These are phyloP conservation scores for Ceratina calcarata DNA, from an alignment of 1,140 invertebrate genomes.

Conservation along the genomic window DNA sequence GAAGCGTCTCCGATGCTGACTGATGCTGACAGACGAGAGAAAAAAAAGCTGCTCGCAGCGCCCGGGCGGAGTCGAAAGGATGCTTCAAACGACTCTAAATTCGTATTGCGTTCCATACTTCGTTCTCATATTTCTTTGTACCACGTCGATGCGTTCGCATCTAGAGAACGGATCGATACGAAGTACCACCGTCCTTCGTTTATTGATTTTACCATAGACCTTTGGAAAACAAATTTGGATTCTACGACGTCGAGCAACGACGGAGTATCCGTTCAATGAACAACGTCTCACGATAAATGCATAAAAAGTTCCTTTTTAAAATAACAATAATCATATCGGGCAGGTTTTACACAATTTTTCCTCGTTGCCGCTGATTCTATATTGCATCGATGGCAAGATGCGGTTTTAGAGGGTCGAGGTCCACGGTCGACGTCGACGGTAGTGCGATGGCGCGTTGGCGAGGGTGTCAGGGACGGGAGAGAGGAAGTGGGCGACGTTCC, in stretches of 20 bases:
- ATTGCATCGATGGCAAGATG: slow-evolving; percentile 1
- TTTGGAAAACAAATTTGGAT: no score
- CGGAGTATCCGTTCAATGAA: no score
- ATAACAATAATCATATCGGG: no score
- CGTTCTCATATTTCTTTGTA: not conserved
- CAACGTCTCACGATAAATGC: no score
- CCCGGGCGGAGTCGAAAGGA: not conserved
- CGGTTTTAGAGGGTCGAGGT: slow-evolving; percentile 41
- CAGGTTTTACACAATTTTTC: no score
- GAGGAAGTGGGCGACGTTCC: slow-evolving; percentile 14
- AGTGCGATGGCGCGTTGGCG: slow-evolving; percentile 29
- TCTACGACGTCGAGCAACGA: no score
- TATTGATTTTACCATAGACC: no score
- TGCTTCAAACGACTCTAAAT: not conserved
- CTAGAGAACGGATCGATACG: no score
- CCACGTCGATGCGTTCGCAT: not conserved
- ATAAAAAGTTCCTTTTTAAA: no score
- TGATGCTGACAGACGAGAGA: no score
- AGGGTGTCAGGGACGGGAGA: not conserved
- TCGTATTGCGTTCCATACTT: not conserved
- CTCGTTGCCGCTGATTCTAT: no score
- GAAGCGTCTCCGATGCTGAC: not conserved
- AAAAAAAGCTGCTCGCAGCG: not conserved
- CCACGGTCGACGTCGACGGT: slow-evolving; percentile 12
- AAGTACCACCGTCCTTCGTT: no score